A percentile compares a stretch with the other conserved stretches of the same genome.
Evolutionary conservation across 2,113 vertebrate genomes (phyloP).

Genomic region (Rhagologus leucostigma): DNA sequence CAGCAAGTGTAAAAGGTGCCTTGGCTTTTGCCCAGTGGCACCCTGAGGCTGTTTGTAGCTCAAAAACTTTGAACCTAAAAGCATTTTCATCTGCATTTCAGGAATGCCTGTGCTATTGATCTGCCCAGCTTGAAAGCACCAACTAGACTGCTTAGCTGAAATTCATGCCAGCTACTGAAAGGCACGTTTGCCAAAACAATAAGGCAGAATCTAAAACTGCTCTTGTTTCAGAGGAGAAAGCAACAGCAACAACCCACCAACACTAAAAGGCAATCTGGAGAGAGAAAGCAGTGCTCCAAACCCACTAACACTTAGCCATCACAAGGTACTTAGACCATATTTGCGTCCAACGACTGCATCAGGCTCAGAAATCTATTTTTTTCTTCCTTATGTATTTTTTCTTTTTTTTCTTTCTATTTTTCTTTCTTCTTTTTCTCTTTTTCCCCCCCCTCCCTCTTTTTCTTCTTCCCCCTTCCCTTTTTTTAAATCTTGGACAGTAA

Average conservation of each 20-base stretch:
- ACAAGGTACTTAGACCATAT: too few species aligned
- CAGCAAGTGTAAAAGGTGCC: background rate
- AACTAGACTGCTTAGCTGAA: background rate
- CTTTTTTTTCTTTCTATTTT: background rate
- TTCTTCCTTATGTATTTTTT: background rate
- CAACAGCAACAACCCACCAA: background rate
- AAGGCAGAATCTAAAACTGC: background rate
- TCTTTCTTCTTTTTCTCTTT: background rate
- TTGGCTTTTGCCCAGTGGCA: background rate
- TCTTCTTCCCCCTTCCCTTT: accelerated
- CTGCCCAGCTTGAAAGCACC: background rate
- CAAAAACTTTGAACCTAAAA: background rate
- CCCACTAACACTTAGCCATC: background rate
- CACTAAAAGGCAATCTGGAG: background rate
- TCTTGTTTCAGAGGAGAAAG: background rate
- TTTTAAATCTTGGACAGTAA: background rate
- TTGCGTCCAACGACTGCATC: background rate
- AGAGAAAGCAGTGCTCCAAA: background rate
- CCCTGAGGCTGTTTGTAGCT: background rate
- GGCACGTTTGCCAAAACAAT: background rate
- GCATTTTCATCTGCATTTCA: background rate
- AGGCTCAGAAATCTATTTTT: background rate
- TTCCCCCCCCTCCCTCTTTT: accelerated
- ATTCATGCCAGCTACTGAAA: background rate
- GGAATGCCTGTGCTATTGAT: background rate